phyloP scores from a whole-genome alignment of 2,888 invertebrate species.

The Pseudococcus jackbeardsleyi region DNA sequence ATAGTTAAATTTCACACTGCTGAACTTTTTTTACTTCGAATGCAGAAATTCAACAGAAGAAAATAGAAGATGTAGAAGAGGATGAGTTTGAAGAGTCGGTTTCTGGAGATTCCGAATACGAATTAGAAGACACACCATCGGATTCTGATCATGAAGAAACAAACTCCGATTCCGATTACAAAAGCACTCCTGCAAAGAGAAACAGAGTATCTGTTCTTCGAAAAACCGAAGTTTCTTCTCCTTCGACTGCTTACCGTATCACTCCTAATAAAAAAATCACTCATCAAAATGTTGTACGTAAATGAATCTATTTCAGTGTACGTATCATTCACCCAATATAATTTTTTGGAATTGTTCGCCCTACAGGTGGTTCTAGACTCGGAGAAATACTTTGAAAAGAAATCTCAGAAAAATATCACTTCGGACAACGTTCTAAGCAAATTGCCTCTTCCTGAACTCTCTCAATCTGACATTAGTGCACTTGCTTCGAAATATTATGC shows the following conservation, averaged over 20 bases:
- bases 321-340: neutral
- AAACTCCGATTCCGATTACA: neutral
- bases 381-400: conserved; percentile 70
- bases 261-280: neutral
- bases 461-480: conserved; percentile 73
- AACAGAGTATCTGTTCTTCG: neutral
- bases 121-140: neutral
- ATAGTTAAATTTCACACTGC: neutral
- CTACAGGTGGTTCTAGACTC: conserved; percentile 67
- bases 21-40: neutral
- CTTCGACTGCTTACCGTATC: neutral
- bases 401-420: conserved; percentile 73
- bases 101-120: neutral
- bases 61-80: neutral
- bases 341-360: neutral
- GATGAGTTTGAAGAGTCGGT: neutral
- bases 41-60: neutral
- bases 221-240: neutral
- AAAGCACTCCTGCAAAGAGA: neutral
- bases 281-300: neutral
- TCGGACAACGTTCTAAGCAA: conserved; percentile 85
- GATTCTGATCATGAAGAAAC: neutral
- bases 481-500: conserved; percentile 70
- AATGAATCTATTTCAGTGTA: neutral
- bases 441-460: conserved; percentile 79